Percentiles rank a stretch among this genome's conserved stretches.
Conservation (phyloP, 2,797 vertebrate genomes). For the Periophthalmus magnuspinnatus region DNA sequence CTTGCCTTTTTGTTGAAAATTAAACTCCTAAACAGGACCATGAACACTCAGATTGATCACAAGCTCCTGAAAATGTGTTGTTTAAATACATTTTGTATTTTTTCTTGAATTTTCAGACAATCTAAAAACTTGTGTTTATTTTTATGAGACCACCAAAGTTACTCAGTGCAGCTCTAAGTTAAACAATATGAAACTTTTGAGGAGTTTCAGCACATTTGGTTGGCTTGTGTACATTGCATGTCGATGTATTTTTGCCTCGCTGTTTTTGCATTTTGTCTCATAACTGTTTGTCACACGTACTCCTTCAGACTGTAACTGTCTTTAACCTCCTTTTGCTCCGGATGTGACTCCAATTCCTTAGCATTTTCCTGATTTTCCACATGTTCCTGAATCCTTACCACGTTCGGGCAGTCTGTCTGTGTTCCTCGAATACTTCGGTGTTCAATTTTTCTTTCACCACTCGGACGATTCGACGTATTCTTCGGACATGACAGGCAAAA, state of each 20-base stretch:
- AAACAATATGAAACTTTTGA: too few relatives aligned
- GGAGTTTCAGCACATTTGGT: background rate
- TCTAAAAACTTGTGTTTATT: too few relatives aligned
- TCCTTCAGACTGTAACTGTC: conserved; percentile 78
- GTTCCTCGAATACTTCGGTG: conserved; percentile 30
- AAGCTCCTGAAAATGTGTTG: too few relatives aligned
- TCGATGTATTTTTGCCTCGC: background rate
- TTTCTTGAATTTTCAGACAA: too few relatives aligned
- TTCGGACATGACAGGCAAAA: conserved; percentile 86
- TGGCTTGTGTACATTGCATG: conserved; percentile 18
- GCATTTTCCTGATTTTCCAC: conserved; percentile 26
- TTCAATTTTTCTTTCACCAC: background rate
- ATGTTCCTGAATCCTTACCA: conserved; percentile 40
- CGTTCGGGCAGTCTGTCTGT: conserved; percentile 20
- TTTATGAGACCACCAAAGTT: too few relatives aligned
- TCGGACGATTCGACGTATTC: conserved; percentile 53
- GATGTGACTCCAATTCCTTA: conserved; percentile 49
- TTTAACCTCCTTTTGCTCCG: conserved; percentile 60
- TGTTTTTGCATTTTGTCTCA: too few relatives aligned
- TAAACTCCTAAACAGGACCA: too few relatives aligned
- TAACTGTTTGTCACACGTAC: conserved; percentile 62
- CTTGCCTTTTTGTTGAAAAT: too few relatives aligned
- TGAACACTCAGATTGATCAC: too few relatives aligned
- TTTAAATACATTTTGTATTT: too few relatives aligned
- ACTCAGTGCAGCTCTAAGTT: too few relatives aligned